A percentile compares a stretch with the other conserved stretches of the same genome.
These are phyloP conservation scores for Etheostoma cragini DNA, from an alignment of 2,113 vertebrate species.

Conservation along the genomic window DNA sequence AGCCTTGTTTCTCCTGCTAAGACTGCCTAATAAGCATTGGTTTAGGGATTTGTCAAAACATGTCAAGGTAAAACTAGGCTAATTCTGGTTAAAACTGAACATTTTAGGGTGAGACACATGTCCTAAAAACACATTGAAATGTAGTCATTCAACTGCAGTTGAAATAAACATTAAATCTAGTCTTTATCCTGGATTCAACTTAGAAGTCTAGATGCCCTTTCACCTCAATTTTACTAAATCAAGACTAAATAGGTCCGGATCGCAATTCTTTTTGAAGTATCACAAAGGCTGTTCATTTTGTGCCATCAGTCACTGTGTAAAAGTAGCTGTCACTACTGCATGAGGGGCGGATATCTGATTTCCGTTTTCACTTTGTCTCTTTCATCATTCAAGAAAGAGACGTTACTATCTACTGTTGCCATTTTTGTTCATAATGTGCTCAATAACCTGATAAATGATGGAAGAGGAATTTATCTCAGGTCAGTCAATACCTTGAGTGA, in stretches of 20 bases:
- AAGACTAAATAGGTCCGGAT: neutral
- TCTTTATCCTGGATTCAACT: neutral
- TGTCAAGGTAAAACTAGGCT: neutral
- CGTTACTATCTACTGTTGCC: conserved; percentile 4
- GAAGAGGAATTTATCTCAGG: conserved; percentile 31
- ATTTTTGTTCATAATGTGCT: conserved; percentile 9
- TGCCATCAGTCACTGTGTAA: conserved; percentile 26
- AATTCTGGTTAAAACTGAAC: neutral
- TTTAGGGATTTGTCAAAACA: neutral
- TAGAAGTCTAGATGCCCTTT: neutral
- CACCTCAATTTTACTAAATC: neutral
- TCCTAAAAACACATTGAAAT: neutral
- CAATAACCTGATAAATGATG: conserved; percentile 53
- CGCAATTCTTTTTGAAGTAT: neutral
- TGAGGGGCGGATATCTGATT: conserved; percentile 28
- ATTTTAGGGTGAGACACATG: neutral
- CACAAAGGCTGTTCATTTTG: conserved; percentile 15
- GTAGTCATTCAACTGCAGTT: neutral
- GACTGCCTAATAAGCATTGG: neutral
- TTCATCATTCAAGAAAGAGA: conserved; percentile 38
- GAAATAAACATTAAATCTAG: neutral
- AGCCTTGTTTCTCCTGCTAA: neutral
- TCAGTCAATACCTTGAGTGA: conserved; percentile 28
- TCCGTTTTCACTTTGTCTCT: conserved; percentile 33
- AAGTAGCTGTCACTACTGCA: conserved; percentile 4